These are phyloP conservation scores for Asteroscopus sphinx DNA, from an alignment of 2,888 invertebrate species.

Conservation along the genomic window DNA sequence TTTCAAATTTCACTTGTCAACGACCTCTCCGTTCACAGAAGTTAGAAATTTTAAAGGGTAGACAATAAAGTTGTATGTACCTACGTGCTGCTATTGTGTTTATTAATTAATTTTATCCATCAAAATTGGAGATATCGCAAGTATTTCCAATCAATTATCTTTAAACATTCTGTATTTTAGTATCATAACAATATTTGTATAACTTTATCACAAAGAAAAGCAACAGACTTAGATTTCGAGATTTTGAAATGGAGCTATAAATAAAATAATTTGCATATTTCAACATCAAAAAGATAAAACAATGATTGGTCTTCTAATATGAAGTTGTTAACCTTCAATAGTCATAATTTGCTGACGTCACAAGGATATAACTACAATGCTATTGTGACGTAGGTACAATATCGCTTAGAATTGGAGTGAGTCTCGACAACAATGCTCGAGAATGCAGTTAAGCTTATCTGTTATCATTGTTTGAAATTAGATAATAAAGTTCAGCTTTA, in stretches of 20 bases:
- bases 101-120: constrained; percentile 8
- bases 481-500: constrained; percentile 74
- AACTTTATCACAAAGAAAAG: no score
- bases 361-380: constrained; percentile 38
- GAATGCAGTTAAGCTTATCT: constrained; percentile 75
- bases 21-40: constrained; percentile 9
- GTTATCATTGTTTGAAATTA: constrained; percentile 78
- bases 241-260: no score
- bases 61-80: constrained; percentile 10
- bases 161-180: neutral
- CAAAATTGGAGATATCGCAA: neutral
- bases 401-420: constrained; percentile 45
- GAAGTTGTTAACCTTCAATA: constrained; percentile 47
- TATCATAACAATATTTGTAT: constrained; percentile 2
- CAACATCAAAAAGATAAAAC: constrained; percentile 19
- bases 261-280: no score
- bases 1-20: constrained; percentile 36
- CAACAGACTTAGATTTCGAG: no score
- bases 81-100: constrained; percentile 2
- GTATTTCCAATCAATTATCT: neutral
- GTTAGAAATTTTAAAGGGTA: constrained; percentile 19
- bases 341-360: constrained; percentile 47
- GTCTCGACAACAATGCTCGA: constrained; percentile 59
- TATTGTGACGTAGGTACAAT: constrained; percentile 53
- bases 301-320: constrained; percentile 33